Evolutionary conservation across 2,113 vertebrate species (phyloP), one percentile per base, ranked within the genome.

Genomic region (Spermophilus dauricus): DNA sequence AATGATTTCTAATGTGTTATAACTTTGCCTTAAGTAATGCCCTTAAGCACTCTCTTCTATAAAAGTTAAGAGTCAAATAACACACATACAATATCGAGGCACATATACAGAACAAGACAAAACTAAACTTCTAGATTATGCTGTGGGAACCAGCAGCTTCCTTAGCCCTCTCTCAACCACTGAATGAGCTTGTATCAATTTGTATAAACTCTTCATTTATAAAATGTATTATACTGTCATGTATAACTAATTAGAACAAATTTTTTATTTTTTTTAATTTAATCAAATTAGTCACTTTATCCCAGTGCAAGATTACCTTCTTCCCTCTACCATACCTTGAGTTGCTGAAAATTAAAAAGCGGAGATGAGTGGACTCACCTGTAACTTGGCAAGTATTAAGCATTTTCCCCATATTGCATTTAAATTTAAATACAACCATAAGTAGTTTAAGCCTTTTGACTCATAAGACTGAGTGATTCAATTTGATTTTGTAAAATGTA

Each of bases 401-500:
- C 63, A 77, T 94, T 96, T 92, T 18, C 78, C 61, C 45, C 98
- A 72, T 14, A 87, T 2, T 72, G 13, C 58, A 96, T 97, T 97
- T 93, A 97, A 34, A 53, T 51, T 76, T 89, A 93, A 90, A 58
- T 69, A 3, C 20, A 61, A 75, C 53, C 24, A 16, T 12, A 78
- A 88, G 10, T 72, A 42, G 93, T 95, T 94, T 63, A 86, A 53
- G 51, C 80, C 95, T 73, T 94, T 5, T 92, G 48, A 39, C 88
- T 86, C 84, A 83, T 97, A 94, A 98, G 94, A 73, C 42, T 84
- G 97, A 97, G 48, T 91, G 0, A 94, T 92, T 97, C 83, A 34
- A 86, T 82, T 94, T 96, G 75, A 96, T 98, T 98, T 98, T 85
- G 91, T 78, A 91, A 84, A 96, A 67, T 96, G 6, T 88, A 97